Evolutionary conservation across 2,888 invertebrate genomes (phyloP).

Genomic region (Nebria brevicollis): DNA sequence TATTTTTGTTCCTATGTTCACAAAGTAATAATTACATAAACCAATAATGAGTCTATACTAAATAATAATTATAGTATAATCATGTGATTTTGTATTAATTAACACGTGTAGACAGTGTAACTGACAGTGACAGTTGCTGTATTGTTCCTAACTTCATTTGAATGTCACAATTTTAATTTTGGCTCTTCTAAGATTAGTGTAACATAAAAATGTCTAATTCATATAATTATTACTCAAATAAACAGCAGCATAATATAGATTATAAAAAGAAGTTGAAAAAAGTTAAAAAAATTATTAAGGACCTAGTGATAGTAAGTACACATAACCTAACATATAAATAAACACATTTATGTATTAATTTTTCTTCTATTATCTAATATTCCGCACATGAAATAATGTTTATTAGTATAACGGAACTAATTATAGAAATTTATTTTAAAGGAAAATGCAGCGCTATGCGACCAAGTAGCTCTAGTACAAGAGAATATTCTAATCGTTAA

Average conservation of each 20-base stretch:
- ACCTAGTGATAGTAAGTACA: conserved; percentile 73
- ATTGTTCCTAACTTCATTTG: background rate
- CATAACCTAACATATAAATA: conserved; percentile 2
- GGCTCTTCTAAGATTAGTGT: background rate
- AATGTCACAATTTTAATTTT: conserved; percentile 5
- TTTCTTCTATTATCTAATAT: conserved; percentile 3
- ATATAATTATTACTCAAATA: conserved; percentile 33
- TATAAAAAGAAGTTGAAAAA: conserved; percentile 73
- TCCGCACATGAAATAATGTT: too few species aligned
- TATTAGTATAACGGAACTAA: background rate
- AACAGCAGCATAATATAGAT: conserved; percentile 21
- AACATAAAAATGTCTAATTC: conserved; percentile 37
- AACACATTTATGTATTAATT: background rate
- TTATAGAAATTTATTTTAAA: conserved; percentile 55
- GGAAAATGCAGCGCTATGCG: conserved; percentile 89
- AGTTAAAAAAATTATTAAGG: conserved; percentile 72
- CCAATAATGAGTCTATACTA: too few species aligned
- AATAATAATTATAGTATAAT: too few species aligned
- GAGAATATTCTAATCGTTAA: conserved; percentile 81
- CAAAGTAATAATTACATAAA: too few species aligned
- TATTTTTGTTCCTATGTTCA: too few species aligned
- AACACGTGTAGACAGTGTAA: too few species aligned
- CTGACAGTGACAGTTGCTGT: too few species aligned
- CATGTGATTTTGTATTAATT: too few species aligned
- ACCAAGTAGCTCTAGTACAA: conserved; percentile 87